A percentile compares a stretch with the other conserved stretches of the same genome.
Conservation (phyloP, 2,888 invertebrate species). For the Chouioia cunea region DNA sequence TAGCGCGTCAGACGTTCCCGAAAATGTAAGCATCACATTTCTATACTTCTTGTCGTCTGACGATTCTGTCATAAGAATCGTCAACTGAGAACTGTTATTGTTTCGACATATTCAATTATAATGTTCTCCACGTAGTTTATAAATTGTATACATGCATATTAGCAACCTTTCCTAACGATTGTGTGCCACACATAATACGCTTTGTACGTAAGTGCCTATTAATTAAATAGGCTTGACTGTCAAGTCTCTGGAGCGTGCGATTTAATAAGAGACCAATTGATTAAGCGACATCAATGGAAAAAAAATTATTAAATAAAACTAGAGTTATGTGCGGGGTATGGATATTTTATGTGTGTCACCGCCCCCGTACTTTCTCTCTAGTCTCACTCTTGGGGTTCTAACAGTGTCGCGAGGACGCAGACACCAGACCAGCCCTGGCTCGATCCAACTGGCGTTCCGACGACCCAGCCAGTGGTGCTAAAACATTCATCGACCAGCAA, state of each 20-base stretch:
- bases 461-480: background rate
- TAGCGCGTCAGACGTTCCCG: slow-evolving; percentile 22
- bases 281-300: no score
- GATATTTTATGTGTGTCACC: slow-evolving; percentile 42
- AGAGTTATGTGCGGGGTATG: slow-evolving; percentile 54
- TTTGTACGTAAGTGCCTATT: no score
- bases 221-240: no score
- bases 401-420: slow-evolving; percentile 68
- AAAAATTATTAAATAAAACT: slow-evolving; percentile 1
- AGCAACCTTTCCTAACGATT: no score
- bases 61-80: slow-evolving; percentile 32
- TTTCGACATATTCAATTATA: no score
- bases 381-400: slow-evolving; percentile 65
- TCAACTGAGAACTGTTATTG: slow-evolving; percentile 5
- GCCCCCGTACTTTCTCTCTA: slow-evolving; percentile 61
- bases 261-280: no score
- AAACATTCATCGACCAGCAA: background rate
- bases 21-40: slow-evolving; percentile 42
- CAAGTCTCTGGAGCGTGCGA: no score
- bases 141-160: no score
- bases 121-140: no score
- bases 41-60: slow-evolving; percentile 42
- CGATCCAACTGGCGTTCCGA: slow-evolving; percentile 16
- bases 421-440: slow-evolving; percentile 56
- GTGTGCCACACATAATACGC: no score